A percentile compares a stretch with the other conserved stretches of the same genome.
phyloP scores from a whole-genome alignment of 2,113 vertebrate genomes.

The Gopherus evgoodei region DNA sequence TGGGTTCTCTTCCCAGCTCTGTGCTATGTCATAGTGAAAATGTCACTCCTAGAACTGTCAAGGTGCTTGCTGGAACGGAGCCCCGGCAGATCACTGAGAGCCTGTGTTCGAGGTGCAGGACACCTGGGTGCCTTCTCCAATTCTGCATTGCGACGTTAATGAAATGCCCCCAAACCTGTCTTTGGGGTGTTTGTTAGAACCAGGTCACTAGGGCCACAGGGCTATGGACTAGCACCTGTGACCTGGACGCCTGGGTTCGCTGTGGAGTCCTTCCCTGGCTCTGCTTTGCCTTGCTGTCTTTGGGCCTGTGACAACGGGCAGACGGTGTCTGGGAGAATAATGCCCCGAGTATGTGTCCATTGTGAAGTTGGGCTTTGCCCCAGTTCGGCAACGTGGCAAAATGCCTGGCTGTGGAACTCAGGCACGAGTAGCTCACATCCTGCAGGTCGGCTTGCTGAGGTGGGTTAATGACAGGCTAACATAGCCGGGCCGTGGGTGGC shows the following conservation, averaged over 20 bases:
- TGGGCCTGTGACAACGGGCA: background rate
- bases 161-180: background rate
- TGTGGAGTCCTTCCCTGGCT: background rate
- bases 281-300: too few relatives aligned
- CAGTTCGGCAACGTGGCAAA: background rate
- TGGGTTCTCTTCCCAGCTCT: too few relatives aligned
- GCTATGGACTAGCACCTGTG: too few relatives aligned
- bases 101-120: background rate
- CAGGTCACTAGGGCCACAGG: background rate
- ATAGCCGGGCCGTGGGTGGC: background rate
- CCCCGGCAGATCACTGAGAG: background rate
- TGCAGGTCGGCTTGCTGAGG: background rate
- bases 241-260: background rate
- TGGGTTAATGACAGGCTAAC: too few relatives aligned
- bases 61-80: too few relatives aligned
- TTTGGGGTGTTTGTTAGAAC: background rate
- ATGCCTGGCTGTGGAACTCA: background rate
- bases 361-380: background rate
- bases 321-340: too few relatives aligned
- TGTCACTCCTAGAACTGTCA: too few relatives aligned
- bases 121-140: background rate
- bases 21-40: too few relatives aligned
- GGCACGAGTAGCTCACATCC: background rate
- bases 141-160: background rate
- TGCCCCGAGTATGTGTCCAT: too few relatives aligned